Base-by-base conservation (phyloP, 2,797 vertebrate genomes). In the Silurus lanzhouensis region DNA sequence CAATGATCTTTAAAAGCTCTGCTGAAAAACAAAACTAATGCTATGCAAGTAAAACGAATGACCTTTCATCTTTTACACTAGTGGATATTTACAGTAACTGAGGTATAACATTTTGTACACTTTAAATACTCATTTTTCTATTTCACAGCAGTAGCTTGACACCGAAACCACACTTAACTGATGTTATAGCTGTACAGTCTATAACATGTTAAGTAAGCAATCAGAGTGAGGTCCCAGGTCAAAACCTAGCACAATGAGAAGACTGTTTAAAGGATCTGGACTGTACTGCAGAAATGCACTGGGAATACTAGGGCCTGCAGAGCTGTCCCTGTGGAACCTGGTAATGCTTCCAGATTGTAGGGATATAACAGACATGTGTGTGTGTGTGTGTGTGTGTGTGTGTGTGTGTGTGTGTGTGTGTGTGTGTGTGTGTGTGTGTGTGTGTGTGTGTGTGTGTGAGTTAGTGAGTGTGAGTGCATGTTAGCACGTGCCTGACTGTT, bases 241-340 rank as follows among this genome's bases (percentile, higher is more conserved):
- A 76, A 66, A 86, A 64, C 68, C 64, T 27, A 27, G 48, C 55
- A 88, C 89, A 87, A 88, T 86, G 80, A 77, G 68, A 82, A 77
- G 79, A 82, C 85, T 88, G 89, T 90, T 86, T 72, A 70, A 87
- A 86, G 74, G 44, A 67, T 72, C 70, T 85, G 75, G 76, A 87
- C 58, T 88, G 70, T 64, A 87, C 74, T 57, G 25, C 84, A 87
- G 58, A 80, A 44, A 68, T 83, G 82, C 74, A 66, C 27, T 31
- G 80, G 86, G 55, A 89, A 79, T 71, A 86, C 82, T 80, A 78
- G 66, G 74, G 60, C 81, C 78, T 85, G 55, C 75, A 79, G 38
- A 31, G 58, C 64, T 67, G 83, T 88, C 83, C 83, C 81, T 57
- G 48, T 52, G 81, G 83, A 85, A 70, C 61, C 68, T 9, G 70